These are phyloP conservation scores for Eurosta solidaginis DNA, from an alignment of 1,140 invertebrate species.

Conservation along the genomic window DNA sequence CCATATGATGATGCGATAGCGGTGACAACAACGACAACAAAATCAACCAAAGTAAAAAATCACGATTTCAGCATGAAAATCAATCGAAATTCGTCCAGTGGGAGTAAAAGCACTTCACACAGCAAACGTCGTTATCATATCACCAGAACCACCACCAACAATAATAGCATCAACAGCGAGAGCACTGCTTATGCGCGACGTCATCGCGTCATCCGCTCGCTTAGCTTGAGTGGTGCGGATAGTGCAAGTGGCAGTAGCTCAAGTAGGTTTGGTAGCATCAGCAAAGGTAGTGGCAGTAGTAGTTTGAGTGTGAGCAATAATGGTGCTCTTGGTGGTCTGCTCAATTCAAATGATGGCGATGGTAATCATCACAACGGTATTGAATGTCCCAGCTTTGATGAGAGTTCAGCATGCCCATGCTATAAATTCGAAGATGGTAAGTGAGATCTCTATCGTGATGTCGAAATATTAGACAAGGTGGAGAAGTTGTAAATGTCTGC, in stretches of 20 bases:
- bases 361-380: slow-evolving; percentile 42
- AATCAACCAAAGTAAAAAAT: neutral
- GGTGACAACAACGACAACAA: neutral
- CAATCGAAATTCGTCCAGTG: neutral
- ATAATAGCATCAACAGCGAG: slow-evolving; percentile 34
- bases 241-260: neutral
- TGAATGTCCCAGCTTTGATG: slow-evolving; percentile 71
- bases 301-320: neutral
- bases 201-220: slow-evolving; percentile 22
- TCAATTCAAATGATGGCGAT: neutral
- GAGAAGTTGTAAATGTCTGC: too few species aligned
- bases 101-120: neutral
- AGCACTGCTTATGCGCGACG: neutral
- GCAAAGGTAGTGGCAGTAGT: neutral
- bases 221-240: slow-evolving; percentile 31
- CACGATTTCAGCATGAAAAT: neutral
- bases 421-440: slow-evolving; percentile 87
- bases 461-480: too few species aligned
- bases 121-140: neutral
- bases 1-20: neutral
- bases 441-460: slow-evolving; percentile 31
- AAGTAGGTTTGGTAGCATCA: neutral
- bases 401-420: slow-evolving; percentile 82
- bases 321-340: neutral
- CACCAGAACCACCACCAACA: slow-evolving; percentile 33